Base-by-base conservation (phyloP, 2,888 invertebrate genomes). In the Chromoteleia sp. region DNA sequence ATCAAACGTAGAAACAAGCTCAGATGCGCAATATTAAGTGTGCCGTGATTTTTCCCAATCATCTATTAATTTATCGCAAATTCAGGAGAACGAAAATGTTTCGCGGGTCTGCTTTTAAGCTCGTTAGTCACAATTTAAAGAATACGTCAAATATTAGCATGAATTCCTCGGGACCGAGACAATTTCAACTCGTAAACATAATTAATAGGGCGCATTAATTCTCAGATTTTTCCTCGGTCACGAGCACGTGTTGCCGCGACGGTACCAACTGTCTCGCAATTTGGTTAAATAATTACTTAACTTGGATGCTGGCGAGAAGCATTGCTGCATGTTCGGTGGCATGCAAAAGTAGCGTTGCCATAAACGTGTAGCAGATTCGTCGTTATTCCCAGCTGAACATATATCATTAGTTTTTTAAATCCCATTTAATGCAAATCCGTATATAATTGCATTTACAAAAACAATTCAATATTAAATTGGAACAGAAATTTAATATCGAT, bases 131-230 rank as follows among this genome's bases (percentile, higher is more conserved):
- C 21, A 17, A 6, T 36, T 52, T 67, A 36, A 70, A 71, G 41
- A 41, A 25, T 30, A 73, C 52, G 67, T 67, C 81, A 84, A 86
- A 87, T 86, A 86, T 87, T 87, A 86, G 86, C 87, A 85, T 85
- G 85, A 87, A 89, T 89, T 84, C 77, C 82, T 81, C 73, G 68
- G 74, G 19, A 75, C 85, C 85, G 85, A 86, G 86, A 90, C 87
- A 88, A 89, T 89, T 89, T 87, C 82, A 83, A 86, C 90, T 90
- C 91, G 88, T 91, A 91, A 91, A 91, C 89, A 87, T 90, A 91
- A 91, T 91, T 91, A 91, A 91, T 91, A 87, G 88, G 81, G 84
- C 76, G 84, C 90, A 90, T 90, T 91, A 91, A 90, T 91, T 89
- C 87, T 83, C 84, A 85, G 84, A 89, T 89, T 90, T 91, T 89